Base-by-base conservation (phyloP, 2,888 invertebrate species). In the Vannuccia rotundouncinata region DNA sequence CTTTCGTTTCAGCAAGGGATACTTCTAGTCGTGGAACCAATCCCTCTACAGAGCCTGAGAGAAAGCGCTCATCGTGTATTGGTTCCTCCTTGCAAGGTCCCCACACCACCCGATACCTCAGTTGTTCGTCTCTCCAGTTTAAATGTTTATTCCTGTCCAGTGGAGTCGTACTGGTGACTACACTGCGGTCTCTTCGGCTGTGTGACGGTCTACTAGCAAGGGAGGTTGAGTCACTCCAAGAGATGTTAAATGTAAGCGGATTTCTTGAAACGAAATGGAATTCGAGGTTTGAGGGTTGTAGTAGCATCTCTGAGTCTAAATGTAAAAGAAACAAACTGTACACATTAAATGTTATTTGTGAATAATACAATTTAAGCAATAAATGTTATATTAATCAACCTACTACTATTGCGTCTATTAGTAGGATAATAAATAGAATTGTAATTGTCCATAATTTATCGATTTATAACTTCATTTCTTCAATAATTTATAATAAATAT, bases 61-160 rank as follows among this genome's bases (percentile, higher is more conserved):
- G 66, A 66, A n/a, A 66, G 22, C 66, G 66, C 66, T 66, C 66
- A 22, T 66, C 66, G 22, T 66, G 66, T 2, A 66, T 22, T 2
- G 66, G 66, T 27, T 66, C 66, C 22, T 66, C 66, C 66, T 66
- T 66, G 22, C 66, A 66, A 2, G 66, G 66, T 5, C 66, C 66
- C 66, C 66, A 66, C 10, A 66, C 66, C 10, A 66, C 66, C 10
- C 66, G 66, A 27, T 66, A 66, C 17, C 66, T 17, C 10, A 66
- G 66, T 2, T n/a, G 66, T 2, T 66, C 22, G 2, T 5, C 22
- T 27, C 25, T 17, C 10, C 25, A 2, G 10, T 5, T 5, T 17
- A 17, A 17, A 5, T 5, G 45, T 17, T 5, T 5, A 5, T 17
- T 17, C 45, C 45, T 45, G 2, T 66, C 22, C 66, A 5, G 22